These are phyloP conservation scores for Parelbella ahira DNA, from an alignment of 2,888 invertebrate species.

Conservation along the genomic window DNA sequence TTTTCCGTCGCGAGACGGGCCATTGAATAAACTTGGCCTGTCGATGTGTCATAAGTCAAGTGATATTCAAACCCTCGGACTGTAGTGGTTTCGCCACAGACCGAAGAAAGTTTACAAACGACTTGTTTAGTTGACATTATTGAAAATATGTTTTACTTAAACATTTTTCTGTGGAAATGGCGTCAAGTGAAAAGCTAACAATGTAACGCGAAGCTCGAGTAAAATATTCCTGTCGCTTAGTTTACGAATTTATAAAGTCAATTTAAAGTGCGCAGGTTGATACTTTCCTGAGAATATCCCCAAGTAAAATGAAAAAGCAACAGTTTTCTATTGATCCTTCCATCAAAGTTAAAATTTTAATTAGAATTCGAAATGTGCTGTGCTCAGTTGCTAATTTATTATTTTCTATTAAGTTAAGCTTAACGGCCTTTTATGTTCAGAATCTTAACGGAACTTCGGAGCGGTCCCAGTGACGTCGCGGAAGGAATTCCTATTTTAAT, in stretches of 20 bases:
- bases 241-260: conserved; percentile 17
- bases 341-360: conserved; percentile 63
- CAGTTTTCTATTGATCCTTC: conserved; percentile 55
- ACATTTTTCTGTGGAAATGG: too few species aligned
- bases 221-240: conserved; percentile 5
- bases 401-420: conserved; percentile 35
- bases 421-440: conserved; percentile 3
- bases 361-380: conserved; percentile 52
- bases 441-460: conserved; percentile 5
- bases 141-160: too few species aligned
- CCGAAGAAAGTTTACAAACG: conserved; percentile 22
- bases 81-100: conserved; percentile 44
- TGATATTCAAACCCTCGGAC: conserved; percentile 50
- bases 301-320: conserved; percentile 66
- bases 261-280: conserved; percentile 22
- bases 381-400: conserved; percentile 42
- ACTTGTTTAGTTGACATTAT: too few species aligned
- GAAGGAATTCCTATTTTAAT: conserved; percentile 19
- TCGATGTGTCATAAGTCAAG: conserved; percentile 80
- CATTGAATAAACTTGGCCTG: conserved; percentile 75
- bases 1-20: conserved; percentile 46
- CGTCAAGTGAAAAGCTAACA: too few species aligned
- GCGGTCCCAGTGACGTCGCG: conserved; percentile 1
- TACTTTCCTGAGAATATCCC: conserved; percentile 44
- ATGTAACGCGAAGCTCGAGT: too few species aligned